Base-by-base conservation (phyloP, 1,140 invertebrate species). In the Trachymyrmex septentrionalis region DNA sequence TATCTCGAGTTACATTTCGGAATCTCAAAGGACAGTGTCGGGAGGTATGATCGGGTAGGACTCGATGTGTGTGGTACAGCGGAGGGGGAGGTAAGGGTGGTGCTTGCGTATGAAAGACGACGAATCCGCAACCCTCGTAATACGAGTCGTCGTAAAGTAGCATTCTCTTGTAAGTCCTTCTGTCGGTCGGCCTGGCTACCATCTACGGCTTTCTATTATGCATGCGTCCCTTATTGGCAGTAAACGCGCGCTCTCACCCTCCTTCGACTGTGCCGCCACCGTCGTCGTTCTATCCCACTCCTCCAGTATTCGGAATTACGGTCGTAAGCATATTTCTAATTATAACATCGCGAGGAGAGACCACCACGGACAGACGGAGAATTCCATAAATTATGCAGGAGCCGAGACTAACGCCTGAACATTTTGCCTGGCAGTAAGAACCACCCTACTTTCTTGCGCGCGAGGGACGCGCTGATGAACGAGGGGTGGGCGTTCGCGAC, bases 201-300 rank as follows among this genome's bases (percentile, higher is more conserved):
- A 90, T 92, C 86, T 88, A 86, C 88, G 85, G 89, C 88, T 92
- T 93, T 93, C 92, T 93, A 93, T 93, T 93, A 93, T 93, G 92
- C 92, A 93, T 92, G 91, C 92, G 90, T 92, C 92, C 92, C 92
- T 93, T 93, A 93, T 93, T 93, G 92, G 92, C 91, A 93, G 92
- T 93, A 93, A 93, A 93, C 92, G 92, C 50, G 88, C 27, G 87
- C 88, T 38, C 66, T 92, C 90, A 91, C 88, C 88, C 92, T 90
- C 87, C 77, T 67, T 77, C 66, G 63, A 7, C 59, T 50, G 19
- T 38, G 57, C 12, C 67, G 7, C 12, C n/a, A 57, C 38, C 75
- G 57, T 30, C 30, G n/a, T 24, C 53, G 12, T 53, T 16, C 75
- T 21, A 24, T 24, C 19, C 24, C 86, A 14, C 69, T 50, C 69